These are phyloP conservation scores for Paracanthobrama guichenoti DNA, from an alignment of 2,113 vertebrate genomes.

Conservation along the genomic window DNA sequence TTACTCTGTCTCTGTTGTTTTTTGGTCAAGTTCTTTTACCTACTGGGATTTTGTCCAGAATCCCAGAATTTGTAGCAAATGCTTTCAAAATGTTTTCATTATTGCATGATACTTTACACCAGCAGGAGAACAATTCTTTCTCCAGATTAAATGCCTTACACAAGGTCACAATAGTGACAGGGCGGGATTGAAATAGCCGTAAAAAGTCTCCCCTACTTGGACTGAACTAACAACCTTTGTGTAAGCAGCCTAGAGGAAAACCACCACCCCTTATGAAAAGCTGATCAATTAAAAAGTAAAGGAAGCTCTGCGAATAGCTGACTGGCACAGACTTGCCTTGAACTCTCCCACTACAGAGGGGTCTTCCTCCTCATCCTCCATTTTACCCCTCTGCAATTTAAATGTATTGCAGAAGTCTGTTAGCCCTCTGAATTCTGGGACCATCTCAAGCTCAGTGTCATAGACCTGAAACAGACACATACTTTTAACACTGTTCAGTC, in stretches of 20 bases:
- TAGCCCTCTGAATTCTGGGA: slow-evolving; percentile 86
- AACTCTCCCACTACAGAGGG: slow-evolving; percentile 95
- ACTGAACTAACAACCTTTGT: background rate
- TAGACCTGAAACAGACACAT: slow-evolving; percentile 78
- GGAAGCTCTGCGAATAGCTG: background rate
- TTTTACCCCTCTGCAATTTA: slow-evolving; percentile 88
- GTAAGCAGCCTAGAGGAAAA: background rate
- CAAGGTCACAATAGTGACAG: background rate
- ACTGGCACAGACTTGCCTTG: slow-evolving; percentile 75
- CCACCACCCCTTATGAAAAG: background rate
- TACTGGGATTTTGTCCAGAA: background rate
- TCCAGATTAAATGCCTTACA: background rate
- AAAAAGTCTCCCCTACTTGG: background rate
- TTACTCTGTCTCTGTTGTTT: too few relatives aligned
- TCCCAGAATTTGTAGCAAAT: background rate
- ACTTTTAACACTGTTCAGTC: slow-evolving; percentile 5
- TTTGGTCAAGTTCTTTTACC: background rate
- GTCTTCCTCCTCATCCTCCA: slow-evolving; percentile 84
- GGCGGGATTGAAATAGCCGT: background rate
- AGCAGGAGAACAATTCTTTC: background rate
- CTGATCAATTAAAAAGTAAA: background rate
- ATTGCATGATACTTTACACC: background rate
- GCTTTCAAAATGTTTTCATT: slow-evolving; percentile 15
- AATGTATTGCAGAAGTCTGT: slow-evolving; percentile 96
- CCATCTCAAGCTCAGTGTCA: slow-evolving; percentile 81